Percentiles rank a stretch among this genome's conserved stretches.
Evolutionary conservation across 2,888 invertebrate genomes (phyloP).

Genomic region (Branchellion lobata): DNA sequence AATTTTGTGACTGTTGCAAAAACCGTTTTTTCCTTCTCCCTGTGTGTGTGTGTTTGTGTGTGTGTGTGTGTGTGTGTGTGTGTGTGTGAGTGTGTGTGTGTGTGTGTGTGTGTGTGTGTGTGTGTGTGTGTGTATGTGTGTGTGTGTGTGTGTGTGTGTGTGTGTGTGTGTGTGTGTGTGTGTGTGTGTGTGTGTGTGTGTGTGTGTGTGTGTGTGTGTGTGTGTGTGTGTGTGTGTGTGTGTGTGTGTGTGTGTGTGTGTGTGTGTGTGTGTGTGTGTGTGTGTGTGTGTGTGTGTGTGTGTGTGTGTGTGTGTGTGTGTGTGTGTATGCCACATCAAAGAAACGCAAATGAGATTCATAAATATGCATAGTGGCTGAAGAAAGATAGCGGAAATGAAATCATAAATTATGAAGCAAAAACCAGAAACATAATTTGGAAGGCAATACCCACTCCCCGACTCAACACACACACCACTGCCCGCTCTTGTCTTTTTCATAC

Average conservation of each 20-base stretch:
- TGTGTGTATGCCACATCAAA: too few relatives aligned
- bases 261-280: constrained; percentile 14
- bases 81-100: constrained; percentile 15
- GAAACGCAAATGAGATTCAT: too few relatives aligned
- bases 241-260: constrained; percentile 15
- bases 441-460: too few relatives aligned
- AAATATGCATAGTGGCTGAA: too few relatives aligned
- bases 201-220: constrained; percentile 15
- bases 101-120: constrained; percentile 21
- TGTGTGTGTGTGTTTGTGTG: constrained; percentile 61
- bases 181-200: constrained; percentile 15
- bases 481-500: too few relatives aligned
- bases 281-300: not conserved
- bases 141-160: constrained; percentile 23
- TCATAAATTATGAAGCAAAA: too few relatives aligned
- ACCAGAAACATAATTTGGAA: too few relatives aligned
- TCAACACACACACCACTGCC: too few relatives aligned
- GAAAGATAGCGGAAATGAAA: too few relatives aligned
- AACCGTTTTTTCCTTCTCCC: constrained; percentile 93
- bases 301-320: not conserved
- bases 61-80: constrained; percentile 3
- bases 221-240: constrained; percentile 8
- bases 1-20: too few relatives aligned
- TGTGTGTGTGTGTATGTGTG: constrained; percentile 20
- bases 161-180: constrained; percentile 18